Evolutionary conservation across 2,113 vertebrate species (phyloP).

Genomic region (Lathamus discolor): DNA sequence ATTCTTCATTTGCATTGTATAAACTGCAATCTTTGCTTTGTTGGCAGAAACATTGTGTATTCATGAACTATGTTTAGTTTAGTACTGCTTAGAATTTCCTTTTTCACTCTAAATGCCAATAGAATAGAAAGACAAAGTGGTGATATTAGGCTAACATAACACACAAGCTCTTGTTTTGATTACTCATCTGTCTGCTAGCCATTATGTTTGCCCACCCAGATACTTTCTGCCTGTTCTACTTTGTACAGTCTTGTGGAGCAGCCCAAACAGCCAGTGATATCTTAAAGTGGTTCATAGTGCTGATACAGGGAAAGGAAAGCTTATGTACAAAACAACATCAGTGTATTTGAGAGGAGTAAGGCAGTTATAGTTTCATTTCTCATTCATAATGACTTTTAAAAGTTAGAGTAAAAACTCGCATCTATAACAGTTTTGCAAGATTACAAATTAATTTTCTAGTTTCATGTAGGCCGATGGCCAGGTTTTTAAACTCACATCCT

Average conservation of each 20-base stretch:
- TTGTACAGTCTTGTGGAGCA: neutral
- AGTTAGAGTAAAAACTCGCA: neutral
- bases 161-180: conserved; percentile 40
- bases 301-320: neutral
- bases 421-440: neutral
- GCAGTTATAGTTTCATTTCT: neutral
- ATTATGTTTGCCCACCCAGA: conserved; percentile 9
- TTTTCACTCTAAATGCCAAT: conserved; percentile 25
- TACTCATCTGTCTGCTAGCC: conserved; percentile 1
- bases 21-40: conserved; percentile 46
- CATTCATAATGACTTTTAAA: neutral
- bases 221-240: neutral
- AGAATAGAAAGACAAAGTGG: conserved; percentile 46
- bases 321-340: neutral
- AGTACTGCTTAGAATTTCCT: conserved; percentile 10
- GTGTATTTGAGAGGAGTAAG: neutral
- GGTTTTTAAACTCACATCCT: neutral
- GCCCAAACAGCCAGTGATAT: neutral
- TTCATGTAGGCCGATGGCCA: neutral
- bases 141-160: conserved; percentile 40
- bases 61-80: conserved; percentile 47
- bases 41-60: conserved; percentile 36
- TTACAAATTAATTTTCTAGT: neutral
- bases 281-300: neutral
- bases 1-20: conserved; percentile 47